Evolutionary conservation across 2,888 invertebrate species (phyloP).

Genomic region (Drosophila differens): DNA sequence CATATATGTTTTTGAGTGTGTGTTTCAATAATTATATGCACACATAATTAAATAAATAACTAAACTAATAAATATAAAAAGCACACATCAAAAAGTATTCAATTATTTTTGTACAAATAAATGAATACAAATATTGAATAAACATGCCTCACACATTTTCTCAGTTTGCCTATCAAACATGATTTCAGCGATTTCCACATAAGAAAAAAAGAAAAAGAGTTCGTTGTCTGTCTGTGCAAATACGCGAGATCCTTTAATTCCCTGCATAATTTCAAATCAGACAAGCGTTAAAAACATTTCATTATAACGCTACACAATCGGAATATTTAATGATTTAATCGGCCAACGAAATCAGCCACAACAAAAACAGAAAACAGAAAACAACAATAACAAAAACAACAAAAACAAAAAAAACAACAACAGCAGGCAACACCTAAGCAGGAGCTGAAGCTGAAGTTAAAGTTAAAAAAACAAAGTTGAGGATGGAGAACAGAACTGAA

Average conservation of each 20-base stretch:
- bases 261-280: constrained; percentile 84
- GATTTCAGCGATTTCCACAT: constrained; percentile 49
- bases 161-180: constrained; percentile 1
- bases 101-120: neutral
- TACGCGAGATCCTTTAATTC: constrained; percentile 82
- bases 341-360: constrained; percentile 64
- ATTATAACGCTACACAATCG: constrained; percentile 85
- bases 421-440: constrained; percentile 69
- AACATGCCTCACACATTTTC: neutral
- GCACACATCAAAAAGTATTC: neutral
- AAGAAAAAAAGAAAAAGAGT: constrained; percentile 31
- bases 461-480: neutral
- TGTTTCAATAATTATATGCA: neutral
- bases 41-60: neutral
- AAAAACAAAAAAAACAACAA: constrained; percentile 43
- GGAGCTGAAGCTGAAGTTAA: constrained; percentile 33
- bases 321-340: constrained; percentile 85
- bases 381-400: constrained; percentile 39
- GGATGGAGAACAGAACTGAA: constrained; percentile 1
- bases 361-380: constrained; percentile 33
- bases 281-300: constrained; percentile 85
- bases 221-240: constrained; percentile 51
- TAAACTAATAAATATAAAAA: neutral
- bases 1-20: neutral
- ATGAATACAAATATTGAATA: neutral